Conservation (phyloP, 2,888 invertebrate species). For the Mesorhabditis spiculigera region DNA sequence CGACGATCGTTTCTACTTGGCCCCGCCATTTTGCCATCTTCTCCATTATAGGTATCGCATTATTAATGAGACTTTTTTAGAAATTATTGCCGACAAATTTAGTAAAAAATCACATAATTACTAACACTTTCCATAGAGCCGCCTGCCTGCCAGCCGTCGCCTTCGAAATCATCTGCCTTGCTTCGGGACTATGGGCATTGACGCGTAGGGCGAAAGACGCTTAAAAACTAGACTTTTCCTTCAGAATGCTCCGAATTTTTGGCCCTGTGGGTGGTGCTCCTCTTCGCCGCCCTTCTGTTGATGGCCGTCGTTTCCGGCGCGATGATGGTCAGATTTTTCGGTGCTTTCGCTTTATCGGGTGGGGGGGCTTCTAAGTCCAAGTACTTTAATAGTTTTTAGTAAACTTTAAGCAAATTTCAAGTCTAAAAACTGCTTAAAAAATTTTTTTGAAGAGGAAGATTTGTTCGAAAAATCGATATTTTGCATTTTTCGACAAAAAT, state of each 20-base stretch:
- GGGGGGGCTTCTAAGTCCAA: no score
- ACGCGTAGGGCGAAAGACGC: slow-evolving; percentile 20
- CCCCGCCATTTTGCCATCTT: slow-evolving; percentile 49
- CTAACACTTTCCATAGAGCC: slow-evolving; percentile 11
- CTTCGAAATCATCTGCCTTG: slow-evolving; percentile 25
- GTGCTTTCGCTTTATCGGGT: no score
- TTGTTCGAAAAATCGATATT: no score
- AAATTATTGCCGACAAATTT: background rate
- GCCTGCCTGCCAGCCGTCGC: slow-evolving; percentile 22
- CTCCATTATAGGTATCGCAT: slow-evolving; percentile 43
- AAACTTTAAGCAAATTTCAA: no score
- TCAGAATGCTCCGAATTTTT: no score
- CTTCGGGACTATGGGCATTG: slow-evolving; percentile 25
- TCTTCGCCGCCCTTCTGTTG: no score
- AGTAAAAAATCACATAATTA: background rate
- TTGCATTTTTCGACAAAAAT: no score
- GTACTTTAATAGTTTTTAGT: no score
- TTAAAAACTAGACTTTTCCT: background rate
- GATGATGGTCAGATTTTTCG: background rate
- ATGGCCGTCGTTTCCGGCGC: background rate
- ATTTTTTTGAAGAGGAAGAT: no score
- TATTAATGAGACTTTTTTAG: slow-evolving; percentile 4
- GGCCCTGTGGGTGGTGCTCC: no score
- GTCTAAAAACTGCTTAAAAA: no score
- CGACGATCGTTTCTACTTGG: slow-evolving; percentile 50